Evolutionary conservation across 2,888 invertebrate genomes (phyloP).

Genomic region (Phorcus lineatus): DNA sequence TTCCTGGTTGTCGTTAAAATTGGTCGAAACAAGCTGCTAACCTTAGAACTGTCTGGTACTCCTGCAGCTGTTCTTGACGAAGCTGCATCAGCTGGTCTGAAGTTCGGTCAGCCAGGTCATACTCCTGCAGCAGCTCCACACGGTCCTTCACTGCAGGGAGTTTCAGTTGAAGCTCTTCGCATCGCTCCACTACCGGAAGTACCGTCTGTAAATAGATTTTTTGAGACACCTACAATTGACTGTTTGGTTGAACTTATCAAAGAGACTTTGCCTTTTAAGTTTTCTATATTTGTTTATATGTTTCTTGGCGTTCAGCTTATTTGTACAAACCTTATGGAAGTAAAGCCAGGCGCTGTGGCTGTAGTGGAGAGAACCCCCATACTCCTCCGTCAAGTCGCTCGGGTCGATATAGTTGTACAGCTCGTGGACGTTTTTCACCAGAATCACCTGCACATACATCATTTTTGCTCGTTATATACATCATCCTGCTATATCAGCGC

Average conservation of each 20-base stretch:
- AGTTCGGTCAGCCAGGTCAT: constrained; percentile 48
- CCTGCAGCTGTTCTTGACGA: constrained; percentile 48
- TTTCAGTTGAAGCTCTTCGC: constrained; percentile 45
- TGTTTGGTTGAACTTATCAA: no score
- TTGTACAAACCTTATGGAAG: constrained; percentile 58
- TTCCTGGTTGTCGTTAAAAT: no score
- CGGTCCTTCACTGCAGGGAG: constrained; percentile 58
- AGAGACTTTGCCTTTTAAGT: no score
- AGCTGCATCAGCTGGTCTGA: constrained; percentile 43
- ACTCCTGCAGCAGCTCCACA: constrained; percentile 55
- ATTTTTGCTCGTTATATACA: no score
- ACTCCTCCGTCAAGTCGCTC: constrained; percentile 61
- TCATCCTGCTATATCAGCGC: no score
- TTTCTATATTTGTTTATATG: no score
- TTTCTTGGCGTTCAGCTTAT: constrained; percentile 24
- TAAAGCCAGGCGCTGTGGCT: constrained; percentile 62
- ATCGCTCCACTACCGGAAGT: constrained; percentile 55
- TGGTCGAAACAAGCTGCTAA: background rate
- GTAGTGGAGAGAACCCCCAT: constrained; percentile 63
- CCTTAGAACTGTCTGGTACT: constrained; percentile 43
- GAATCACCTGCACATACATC: constrained; percentile 44
- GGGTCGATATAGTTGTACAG: constrained; percentile 57
- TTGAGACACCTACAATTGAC: no score
- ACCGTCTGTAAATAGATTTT: constrained; percentile 50
- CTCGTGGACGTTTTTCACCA: constrained; percentile 52